Percentiles rank a stretch among this genome's conserved stretches.
These are phyloP conservation scores for Taxidea taxus DNA, from an alignment of 2,113 vertebrate genomes.

Conservation along the genomic window DNA sequence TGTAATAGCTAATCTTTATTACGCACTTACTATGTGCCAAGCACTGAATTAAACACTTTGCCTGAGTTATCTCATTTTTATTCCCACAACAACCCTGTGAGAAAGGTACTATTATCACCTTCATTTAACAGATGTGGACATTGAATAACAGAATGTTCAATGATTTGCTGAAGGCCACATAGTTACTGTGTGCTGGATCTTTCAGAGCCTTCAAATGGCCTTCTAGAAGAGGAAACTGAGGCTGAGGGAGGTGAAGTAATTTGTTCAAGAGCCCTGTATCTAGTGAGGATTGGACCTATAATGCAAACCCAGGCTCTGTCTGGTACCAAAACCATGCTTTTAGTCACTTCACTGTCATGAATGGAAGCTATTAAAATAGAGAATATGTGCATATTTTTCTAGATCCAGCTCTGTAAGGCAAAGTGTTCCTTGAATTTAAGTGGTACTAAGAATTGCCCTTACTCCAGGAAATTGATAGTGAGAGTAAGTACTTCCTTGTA, in stretches of 20 bases:
- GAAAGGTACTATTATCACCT: neutral
- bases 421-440: neutral
- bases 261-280: neutral
- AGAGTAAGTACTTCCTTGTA: neutral
- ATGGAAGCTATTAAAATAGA: slow-evolving; percentile 48
- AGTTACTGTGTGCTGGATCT: slow-evolving; percentile 22
- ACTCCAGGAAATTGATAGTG: neutral
- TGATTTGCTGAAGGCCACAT: slow-evolving; percentile 10
- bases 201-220: neutral
- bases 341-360: slow-evolving; percentile 19
- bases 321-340: slow-evolving; percentile 21
- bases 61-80: slow-evolving; percentile 15
- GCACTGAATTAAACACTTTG: slow-evolving; percentile 10
- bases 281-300: neutral
- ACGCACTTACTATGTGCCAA: neutral
- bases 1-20: slow-evolving; percentile 16
- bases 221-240: slow-evolving; percentile 23
- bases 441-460: slow-evolving; percentile 32
- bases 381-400: slow-evolving; percentile 35
- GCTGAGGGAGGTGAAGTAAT: slow-evolving; percentile 15
- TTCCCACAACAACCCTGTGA: slow-evolving; percentile 1
- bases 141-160: neutral
- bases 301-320: slow-evolving; percentile 37
- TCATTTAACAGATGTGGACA: slow-evolving; percentile 30
- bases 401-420: slow-evolving; percentile 15